A percentile compares a stretch with the other conserved stretches of the same genome.
These are phyloP conservation scores for Nesogale talazaci DNA, from an alignment of 2,113 vertebrate species.

Conservation along the genomic window DNA sequence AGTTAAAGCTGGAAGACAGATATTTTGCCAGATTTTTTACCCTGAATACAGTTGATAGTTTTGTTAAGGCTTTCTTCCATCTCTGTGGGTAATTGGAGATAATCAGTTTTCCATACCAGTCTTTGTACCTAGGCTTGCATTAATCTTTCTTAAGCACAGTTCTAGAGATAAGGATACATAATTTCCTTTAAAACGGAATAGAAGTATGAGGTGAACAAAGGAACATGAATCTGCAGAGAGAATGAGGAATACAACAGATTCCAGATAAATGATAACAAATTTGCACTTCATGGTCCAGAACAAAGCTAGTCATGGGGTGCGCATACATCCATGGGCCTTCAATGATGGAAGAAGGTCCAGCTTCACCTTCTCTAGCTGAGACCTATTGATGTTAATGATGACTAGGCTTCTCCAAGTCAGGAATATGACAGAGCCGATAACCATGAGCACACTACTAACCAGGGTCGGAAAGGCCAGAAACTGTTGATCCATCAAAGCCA, in stretches of 20 bases:
- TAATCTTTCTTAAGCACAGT: not conserved
- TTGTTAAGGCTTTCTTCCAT: not conserved
- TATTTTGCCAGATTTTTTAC: not conserved
- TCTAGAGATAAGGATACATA: not conserved
- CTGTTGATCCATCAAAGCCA: not conserved
- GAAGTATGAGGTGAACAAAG: not conserved
- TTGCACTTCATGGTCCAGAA: not conserved
- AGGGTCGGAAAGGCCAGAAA: not conserved
- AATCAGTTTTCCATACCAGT: not conserved
- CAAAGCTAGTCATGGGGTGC: not conserved
- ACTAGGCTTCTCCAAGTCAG: not conserved
- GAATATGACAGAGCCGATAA: not conserved
- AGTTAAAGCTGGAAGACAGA: not conserved
- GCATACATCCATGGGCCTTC: fast-evolving
- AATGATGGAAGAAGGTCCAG: too few species aligned
- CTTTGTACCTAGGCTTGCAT: not conserved
- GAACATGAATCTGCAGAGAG: not conserved
- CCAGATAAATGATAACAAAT: not conserved
- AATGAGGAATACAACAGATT: not conserved
- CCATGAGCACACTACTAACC: not conserved
- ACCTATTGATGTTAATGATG: not conserved
- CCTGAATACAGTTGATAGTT: not conserved
- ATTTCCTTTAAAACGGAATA: not conserved
- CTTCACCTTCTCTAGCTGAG: not conserved
- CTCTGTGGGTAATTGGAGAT: not conserved